These are phyloP conservation scores for Melanophora roralis DNA, from an alignment of 2,888 invertebrate genomes.

Conservation along the genomic window DNA sequence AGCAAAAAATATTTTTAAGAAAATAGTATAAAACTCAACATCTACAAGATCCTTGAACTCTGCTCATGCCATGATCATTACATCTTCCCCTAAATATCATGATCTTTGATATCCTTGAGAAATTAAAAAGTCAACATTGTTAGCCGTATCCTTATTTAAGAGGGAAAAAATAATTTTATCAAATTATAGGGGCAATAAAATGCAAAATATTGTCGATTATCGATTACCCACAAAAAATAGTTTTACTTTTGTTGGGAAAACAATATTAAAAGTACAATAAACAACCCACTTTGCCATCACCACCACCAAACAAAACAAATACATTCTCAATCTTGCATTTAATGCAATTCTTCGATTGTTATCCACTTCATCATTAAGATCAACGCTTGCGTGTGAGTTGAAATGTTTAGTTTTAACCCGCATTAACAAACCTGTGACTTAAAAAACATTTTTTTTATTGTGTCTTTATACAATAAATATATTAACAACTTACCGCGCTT, in stretches of 20 bases:
- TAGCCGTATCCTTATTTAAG: constrained; percentile 14
- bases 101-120: constrained; percentile 58
- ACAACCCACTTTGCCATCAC: constrained; percentile 32
- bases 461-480: constrained; percentile 16
- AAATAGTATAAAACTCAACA: not conserved
- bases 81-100: constrained; percentile 12
- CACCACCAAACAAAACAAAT: not conserved
- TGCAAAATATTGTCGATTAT: constrained; percentile 45
- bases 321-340: not conserved
- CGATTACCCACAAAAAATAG: constrained; percentile 4
- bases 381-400: constrained; percentile 48
- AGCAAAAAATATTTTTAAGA: not conserved
- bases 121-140: constrained; percentile 46
- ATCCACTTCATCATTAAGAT: constrained; percentile 25
- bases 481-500: constrained; percentile 38
- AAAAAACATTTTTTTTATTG: not conserved
- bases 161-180: constrained; percentile 20
- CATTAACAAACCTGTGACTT: constrained; percentile 53
- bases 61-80: not conserved
- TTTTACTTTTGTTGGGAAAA: constrained; percentile 29
- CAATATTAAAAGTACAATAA: not conserved
- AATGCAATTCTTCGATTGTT: constrained; percentile 34
- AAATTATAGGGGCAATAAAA: constrained; percentile 59
- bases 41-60: constrained; percentile 35
- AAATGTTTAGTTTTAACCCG: constrained; percentile 44